Evolutionary conservation across 2,888 invertebrate species (phyloP).

Genomic region (Clitarchus hookeri): DNA sequence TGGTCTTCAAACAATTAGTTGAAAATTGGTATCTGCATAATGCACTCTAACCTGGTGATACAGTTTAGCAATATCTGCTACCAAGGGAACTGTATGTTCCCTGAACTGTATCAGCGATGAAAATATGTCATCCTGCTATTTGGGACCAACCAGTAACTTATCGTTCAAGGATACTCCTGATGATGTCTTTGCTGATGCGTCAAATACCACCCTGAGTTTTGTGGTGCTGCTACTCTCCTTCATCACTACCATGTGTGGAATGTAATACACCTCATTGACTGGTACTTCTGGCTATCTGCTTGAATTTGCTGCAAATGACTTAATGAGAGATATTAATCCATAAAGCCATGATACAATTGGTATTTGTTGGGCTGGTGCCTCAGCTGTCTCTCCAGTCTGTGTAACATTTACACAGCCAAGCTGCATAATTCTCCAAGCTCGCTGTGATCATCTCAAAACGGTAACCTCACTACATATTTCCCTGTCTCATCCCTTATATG

Average conservation of each 20-base stretch:
- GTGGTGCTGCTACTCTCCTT: too few species aligned
- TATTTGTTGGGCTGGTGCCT: neutral
- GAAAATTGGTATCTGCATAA: neutral
- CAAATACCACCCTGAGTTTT: too few species aligned
- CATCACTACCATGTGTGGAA: too few species aligned
- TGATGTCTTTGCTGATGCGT: neutral
- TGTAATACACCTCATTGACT: too few species aligned
- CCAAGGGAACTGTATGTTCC: too few species aligned
- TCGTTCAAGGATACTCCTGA: neutral
- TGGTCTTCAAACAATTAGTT: too few species aligned
- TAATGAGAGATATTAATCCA: neutral
- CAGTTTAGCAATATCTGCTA: too few species aligned
- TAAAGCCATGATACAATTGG: neutral
- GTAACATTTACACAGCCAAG: neutral
- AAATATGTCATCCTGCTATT: neutral
- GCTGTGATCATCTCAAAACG: neutral
- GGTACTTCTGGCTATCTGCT: neutral
- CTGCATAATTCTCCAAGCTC: neutral
- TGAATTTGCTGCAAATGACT: neutral
- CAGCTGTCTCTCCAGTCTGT: neutral
- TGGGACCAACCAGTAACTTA: neutral
- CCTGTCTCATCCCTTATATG: neutral
- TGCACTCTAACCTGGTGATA: too few species aligned
- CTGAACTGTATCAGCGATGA: neutral
- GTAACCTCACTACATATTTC: neutral